A percentile compares a stretch with the other conserved stretches of the same genome.
These are phyloP conservation scores for Drosophila longiperda DNA, from an alignment of 2,888 invertebrate genomes.

Conservation along the genomic window DNA sequence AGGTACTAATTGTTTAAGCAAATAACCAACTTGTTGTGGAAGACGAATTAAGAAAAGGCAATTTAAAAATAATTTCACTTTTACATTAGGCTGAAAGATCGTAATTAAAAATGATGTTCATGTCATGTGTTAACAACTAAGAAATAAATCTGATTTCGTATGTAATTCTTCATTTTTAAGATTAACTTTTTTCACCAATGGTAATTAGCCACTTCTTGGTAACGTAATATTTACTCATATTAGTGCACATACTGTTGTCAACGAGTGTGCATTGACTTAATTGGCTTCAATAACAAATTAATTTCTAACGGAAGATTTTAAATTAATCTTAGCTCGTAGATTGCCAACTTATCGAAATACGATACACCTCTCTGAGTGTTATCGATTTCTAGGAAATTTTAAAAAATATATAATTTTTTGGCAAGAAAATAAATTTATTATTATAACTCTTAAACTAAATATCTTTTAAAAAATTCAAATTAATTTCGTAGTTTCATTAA, in stretches of 20 bases:
- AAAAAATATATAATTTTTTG: not conserved
- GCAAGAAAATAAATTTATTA: not conserved
- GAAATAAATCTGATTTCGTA: not conserved
- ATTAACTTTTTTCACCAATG: not conserved
- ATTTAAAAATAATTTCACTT: slow-evolving; percentile 60
- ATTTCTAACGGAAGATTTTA: not conserved
- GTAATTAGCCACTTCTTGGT: not conserved
- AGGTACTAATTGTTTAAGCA: slow-evolving; percentile 60
- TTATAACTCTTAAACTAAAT: not conserved
- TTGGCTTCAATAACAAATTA: not conserved
- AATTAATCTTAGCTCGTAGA: not conserved
- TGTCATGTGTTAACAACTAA: not conserved
- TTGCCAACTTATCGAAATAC: not conserved
- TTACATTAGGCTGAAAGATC: slow-evolving; percentile 29
- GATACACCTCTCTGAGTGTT: not conserved
- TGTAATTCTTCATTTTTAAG: not conserved
- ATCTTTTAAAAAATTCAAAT: not conserved
- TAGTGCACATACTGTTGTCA: not conserved
- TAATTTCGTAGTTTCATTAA: not conserved
- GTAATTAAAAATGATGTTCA: not conserved
- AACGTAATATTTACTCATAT: not conserved
- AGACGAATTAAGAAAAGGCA: slow-evolving; percentile 28
- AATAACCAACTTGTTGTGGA: slow-evolving; percentile 37
- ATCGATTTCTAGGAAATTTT: not conserved
- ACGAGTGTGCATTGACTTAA: not conserved